These are phyloP conservation scores for Phenganax stokvisi DNA, from an alignment of 92 coral and sea anemone species.

Conservation along the genomic window DNA sequence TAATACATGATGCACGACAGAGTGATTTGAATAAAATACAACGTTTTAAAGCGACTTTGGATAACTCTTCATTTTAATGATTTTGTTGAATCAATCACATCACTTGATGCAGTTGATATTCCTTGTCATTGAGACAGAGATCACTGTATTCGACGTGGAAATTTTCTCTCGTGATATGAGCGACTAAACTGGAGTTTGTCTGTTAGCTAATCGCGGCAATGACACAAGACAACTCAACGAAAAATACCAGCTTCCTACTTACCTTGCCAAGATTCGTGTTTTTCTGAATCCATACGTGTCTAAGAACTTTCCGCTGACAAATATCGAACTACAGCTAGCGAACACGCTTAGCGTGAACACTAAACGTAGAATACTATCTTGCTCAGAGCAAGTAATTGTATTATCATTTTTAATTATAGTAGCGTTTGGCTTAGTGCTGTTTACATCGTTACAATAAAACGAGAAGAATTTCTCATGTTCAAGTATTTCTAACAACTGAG, in stretches of 20 bases:
- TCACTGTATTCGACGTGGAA: too few species aligned
- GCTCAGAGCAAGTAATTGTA: neutral
- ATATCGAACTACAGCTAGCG: neutral
- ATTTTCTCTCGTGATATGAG: too few species aligned
- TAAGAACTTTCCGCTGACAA: slow-evolving; percentile 3
- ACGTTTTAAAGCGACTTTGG: too few species aligned
- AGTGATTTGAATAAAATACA: too few species aligned
- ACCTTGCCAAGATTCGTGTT: slow-evolving; percentile 11
- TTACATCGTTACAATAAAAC: neutral
- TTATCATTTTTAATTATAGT: neutral
- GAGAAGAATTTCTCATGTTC: slow-evolving; percentile 10
- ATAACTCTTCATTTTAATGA: too few species aligned
- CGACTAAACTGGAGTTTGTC: too few species aligned
- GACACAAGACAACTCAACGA: too few species aligned
- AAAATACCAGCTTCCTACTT: neutral
- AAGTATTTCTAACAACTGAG: slow-evolving; percentile 6
- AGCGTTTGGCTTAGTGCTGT: neutral
- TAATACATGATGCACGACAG: too few species aligned
- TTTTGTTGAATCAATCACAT: too few species aligned
- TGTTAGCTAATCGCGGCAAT: too few species aligned
- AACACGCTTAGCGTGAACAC: neutral
- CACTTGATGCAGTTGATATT: too few species aligned
- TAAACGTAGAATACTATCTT: neutral
- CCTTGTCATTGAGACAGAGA: too few species aligned
- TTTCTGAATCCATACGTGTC: slow-evolving; percentile 5